Evolutionary conservation across 2,113 vertebrate species (phyloP), one percentile per base, ranked within the genome.

Genomic region (Cacatua alba): DNA sequence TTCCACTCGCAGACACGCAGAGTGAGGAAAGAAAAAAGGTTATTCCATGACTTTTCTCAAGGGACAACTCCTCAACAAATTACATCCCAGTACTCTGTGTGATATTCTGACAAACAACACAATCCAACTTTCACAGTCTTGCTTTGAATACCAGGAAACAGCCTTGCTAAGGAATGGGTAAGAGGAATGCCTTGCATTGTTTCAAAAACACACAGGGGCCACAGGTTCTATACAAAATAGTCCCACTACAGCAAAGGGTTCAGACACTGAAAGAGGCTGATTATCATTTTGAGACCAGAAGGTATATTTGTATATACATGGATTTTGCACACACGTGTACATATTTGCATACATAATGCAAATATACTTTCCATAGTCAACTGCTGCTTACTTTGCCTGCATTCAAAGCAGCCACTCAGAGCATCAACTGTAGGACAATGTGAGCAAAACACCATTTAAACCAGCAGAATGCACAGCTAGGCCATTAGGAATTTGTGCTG

Each of bases 141-240:
- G 21, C 63, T 81, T n/a, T 92, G 76, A 93, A 94, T 83, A 46
- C 9, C 37, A 96, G 86, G 51, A 94, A 92, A 90, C 3, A 88
- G 35, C 33, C 48, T 23, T 74, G 51, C 19, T 70, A 53, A 37
- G 23, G 53, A 92, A 63, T 3, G 7, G 7, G 31, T 37, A 67
- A 92, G 37, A 86, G 37, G 53, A 93, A 83, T 49, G 76, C 41
- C 51, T 75, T 46, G 37, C 24, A 44, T 44, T 83, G 72, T 83
- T 92, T 85, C n/a, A 72, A 80, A 76, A 77, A 41, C 5, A 68
- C n/a, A 59, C 11, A 44, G 13, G 18, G 13, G 15, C 43, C 28
- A 62, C 26, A 41, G n/a, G n/a, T 41, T 10, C 35, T 31, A 48
- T 6, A 74, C 24, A 70, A 64, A 72, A 67, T 4, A 82, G 31